Conservation (phyloP, 1,140 invertebrate genomes). For the Telenomus remus region DNA sequence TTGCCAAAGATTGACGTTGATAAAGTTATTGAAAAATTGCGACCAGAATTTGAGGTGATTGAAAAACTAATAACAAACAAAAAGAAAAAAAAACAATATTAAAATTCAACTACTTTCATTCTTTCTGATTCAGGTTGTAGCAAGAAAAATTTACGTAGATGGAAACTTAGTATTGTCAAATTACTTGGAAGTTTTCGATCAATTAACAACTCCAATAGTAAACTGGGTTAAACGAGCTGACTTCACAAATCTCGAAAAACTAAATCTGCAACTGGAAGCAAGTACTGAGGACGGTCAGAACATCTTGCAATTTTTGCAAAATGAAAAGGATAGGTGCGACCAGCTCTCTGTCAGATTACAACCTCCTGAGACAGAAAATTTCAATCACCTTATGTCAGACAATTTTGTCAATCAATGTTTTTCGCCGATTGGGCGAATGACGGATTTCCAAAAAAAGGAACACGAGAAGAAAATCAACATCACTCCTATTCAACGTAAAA, state of each 20-base stretch:
- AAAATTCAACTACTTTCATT: too few relatives aligned
- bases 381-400: background rate
- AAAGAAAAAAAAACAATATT: background rate
- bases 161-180: background rate
- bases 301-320: background rate
- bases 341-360: background rate
- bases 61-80: constrained; percentile 14
- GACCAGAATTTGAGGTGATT: constrained; percentile 16
- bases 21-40: constrained; percentile 26
- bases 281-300: background rate
- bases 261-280: background rate
- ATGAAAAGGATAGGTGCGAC: background rate
- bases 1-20: constrained; percentile 37
- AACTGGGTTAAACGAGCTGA: background rate
- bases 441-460: constrained; percentile 5
- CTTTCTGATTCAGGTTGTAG: background rate
- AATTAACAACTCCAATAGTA: background rate
- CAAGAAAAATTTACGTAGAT: background rate
- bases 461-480: constrained; percentile 25
- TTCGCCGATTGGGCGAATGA: background rate
- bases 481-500: constrained; percentile 17
- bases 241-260: background rate
- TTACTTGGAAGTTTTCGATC: background rate
- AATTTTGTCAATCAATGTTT: background rate
- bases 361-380: background rate